Conservation (phyloP, 1,140 invertebrate species). For the Drosophila miranda region DNA sequence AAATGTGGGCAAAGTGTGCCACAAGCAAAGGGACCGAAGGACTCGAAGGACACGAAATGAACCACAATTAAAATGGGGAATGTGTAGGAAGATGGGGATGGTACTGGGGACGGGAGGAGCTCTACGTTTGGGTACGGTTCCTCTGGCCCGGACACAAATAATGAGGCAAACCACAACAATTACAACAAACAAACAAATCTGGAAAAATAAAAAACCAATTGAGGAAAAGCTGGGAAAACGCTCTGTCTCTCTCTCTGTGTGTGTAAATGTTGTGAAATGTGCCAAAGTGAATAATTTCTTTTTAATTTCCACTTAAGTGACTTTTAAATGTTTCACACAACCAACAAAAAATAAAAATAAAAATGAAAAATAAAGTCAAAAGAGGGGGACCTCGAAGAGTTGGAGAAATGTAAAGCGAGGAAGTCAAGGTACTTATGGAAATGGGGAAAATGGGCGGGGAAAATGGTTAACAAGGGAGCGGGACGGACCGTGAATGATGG, state of each 20-base stretch:
- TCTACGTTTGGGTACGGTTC: background rate
- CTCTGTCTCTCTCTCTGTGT: background rate
- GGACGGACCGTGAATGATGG: constrained; percentile 2
- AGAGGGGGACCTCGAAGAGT: background rate
- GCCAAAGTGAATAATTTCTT: constrained; percentile 63
- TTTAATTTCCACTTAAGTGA: constrained; percentile 64
- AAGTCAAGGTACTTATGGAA: constrained; percentile 31
- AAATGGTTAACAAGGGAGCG: background rate
- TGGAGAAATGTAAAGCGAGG: constrained; percentile 12
- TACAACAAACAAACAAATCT: constrained; percentile 51
- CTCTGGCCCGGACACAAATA: constrained; percentile 43
- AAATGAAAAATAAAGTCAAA: no score
- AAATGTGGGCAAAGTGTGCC: constrained; percentile 45
- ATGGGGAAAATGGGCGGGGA: no score
- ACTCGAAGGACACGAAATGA: constrained; percentile 38
- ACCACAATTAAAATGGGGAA: constrained; percentile 29
- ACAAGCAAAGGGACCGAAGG: constrained; percentile 37
- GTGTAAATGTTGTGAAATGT: constrained; percentile 44
- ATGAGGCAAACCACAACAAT: constrained; percentile 60
- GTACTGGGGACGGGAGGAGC: background rate
- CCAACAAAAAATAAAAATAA: background rate
- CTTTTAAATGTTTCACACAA: constrained; percentile 51
- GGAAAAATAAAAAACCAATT: constrained; percentile 37
- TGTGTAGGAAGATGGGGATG: background rate
- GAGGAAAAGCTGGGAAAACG: constrained; percentile 15